Percentiles rank a stretch among this genome's conserved stretches.
phyloP scores from a whole-genome alignment of 2,113 vertebrate genomes.

The Anolis sagrei region DNA sequence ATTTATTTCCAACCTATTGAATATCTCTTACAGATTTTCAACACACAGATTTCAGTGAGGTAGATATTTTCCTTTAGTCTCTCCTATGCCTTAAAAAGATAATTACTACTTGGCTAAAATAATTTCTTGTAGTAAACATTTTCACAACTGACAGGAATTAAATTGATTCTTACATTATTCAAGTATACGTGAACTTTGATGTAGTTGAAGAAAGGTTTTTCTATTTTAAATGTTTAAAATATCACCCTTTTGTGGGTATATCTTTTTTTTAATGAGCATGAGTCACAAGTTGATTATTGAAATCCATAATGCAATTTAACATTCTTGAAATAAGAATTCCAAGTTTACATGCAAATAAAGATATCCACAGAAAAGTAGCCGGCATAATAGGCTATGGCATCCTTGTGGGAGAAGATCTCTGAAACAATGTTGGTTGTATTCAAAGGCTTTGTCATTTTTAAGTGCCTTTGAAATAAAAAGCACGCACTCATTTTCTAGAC shows the following conservation, averaged over 20 bases:
- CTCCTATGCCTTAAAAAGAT: background rate
- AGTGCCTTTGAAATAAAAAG: constrained; percentile 62
- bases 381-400: constrained; percentile 30
- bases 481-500: constrained; percentile 54
- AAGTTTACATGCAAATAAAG: constrained; percentile 25
- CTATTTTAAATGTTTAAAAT: background rate
- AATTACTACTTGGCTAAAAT: background rate
- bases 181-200: constrained; percentile 34
- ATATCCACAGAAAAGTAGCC: constrained; percentile 23
- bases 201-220: constrained; percentile 13
- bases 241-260: background rate
- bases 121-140: constrained; percentile 1
- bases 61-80: too few relatives aligned
- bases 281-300: constrained; percentile 53
- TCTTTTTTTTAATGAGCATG: background rate
- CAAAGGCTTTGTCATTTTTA: constrained; percentile 56
- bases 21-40: background rate
- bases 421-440: constrained; percentile 44
- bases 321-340: constrained; percentile 3
- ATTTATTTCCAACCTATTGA: too few relatives aligned
- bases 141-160: background rate
- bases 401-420: constrained; percentile 38
- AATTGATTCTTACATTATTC: constrained; percentile 38
- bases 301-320: constrained; percentile 42
- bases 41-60: background rate